phyloP scores from a whole-genome alignment of 2,797 vertebrate genomes.

The Danio albolineatus region DNA sequence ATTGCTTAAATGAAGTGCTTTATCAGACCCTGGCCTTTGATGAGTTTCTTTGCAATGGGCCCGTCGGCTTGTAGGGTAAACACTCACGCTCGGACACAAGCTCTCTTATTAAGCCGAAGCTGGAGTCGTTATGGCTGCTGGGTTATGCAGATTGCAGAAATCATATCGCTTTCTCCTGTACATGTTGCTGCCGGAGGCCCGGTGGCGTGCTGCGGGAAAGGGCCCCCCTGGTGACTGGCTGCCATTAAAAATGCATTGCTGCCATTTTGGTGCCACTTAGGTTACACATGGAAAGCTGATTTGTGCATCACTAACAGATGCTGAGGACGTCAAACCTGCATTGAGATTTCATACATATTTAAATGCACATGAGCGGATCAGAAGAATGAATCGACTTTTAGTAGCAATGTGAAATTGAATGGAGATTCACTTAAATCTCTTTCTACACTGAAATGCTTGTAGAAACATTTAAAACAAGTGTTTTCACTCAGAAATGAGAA shows the following conservation, averaged over 20 bases:
- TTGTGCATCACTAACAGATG: constrained; percentile 30
- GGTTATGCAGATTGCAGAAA: constrained; percentile 33
- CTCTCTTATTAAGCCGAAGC: constrained; percentile 4
- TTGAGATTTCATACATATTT: not conserved
- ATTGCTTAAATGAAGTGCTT: constrained; percentile 79
- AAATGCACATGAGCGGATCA: not conserved
- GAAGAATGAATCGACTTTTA: not conserved
- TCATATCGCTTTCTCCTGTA: constrained; percentile 36
- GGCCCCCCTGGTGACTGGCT: constrained; percentile 39
- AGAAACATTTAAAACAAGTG: too few species aligned
- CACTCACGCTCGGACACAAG: constrained; percentile 39
- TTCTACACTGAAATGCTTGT: not conserved
- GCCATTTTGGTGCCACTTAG: constrained; percentile 58
- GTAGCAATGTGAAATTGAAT: not conserved
- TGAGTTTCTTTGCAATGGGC: constrained; percentile 63
- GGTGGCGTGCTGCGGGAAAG: constrained; percentile 26
- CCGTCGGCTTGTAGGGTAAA: constrained; percentile 62
- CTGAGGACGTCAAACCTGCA: constrained; percentile 3
- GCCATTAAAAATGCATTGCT: constrained; percentile 63
- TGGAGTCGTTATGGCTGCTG: constrained; percentile 10
- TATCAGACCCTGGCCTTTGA: constrained; percentile 58
- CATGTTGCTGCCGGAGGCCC: constrained; percentile 4
- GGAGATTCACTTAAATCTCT: not conserved
- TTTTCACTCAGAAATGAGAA: too few species aligned
- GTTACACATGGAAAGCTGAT: constrained; percentile 40